phyloP scores from a whole-genome alignment of 2,113 vertebrate genomes.

The Poicephalus meyeri region DNA sequence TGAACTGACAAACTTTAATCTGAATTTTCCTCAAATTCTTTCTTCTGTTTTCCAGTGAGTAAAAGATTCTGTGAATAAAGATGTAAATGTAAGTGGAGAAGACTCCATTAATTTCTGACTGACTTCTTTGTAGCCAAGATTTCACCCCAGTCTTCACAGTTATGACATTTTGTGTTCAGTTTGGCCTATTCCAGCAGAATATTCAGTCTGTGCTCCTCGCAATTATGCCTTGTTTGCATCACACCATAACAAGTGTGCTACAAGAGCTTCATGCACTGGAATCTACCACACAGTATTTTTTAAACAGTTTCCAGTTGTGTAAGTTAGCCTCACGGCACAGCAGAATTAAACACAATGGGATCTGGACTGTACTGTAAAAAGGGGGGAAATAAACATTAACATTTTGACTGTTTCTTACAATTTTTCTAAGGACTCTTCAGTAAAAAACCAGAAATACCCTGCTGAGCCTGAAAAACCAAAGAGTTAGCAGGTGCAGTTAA shows the following conservation, averaged over 20 bases:
- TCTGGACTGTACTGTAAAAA: neutral
- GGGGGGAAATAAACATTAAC: neutral
- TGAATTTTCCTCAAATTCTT: neutral
- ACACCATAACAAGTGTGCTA: neutral
- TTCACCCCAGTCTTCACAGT: constrained; percentile 1
- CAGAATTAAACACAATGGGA: neutral
- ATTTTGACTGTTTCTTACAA: neutral
- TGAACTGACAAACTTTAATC: neutral
- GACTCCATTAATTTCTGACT: neutral
- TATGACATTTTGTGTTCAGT: neutral
- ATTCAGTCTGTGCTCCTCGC: neutral
- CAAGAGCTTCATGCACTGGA: neutral
- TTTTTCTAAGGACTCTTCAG: neutral
- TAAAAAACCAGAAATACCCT: neutral
- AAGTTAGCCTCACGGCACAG: neutral
- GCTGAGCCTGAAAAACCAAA: neutral
- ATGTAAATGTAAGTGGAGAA: neutral
- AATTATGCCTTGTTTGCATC: constrained; percentile 39
- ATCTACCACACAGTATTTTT: neutral
- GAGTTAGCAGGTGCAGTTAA: neutral
- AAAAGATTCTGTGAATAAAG: neutral
- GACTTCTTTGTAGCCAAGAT: neutral
- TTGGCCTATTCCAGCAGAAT: neutral
- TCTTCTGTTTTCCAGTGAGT: neutral
- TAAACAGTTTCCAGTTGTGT: neutral